Evolutionary conservation across 2,113 vertebrate genomes (phyloP), one percentile per base, ranked within the genome.

Genomic region (Callaeas wilsoni): DNA sequence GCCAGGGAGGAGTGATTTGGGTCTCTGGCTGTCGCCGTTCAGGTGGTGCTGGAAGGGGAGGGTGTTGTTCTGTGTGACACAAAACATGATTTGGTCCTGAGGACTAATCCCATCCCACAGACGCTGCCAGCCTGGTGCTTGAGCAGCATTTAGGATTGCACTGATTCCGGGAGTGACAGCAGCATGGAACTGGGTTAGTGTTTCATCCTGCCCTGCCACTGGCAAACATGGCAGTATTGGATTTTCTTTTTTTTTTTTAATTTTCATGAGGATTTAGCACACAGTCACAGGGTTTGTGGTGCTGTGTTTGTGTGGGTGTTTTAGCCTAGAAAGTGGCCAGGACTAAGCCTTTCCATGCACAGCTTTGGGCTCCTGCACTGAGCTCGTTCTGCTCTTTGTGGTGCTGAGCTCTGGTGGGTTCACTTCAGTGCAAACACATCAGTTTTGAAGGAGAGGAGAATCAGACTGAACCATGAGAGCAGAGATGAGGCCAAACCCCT

Each of bases 211-310:
- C 47, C 60, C 84, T 87, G 52, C 67, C 70, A 52, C 64, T 39
- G 80, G 47, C 71, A 83, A 95, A 56, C 20, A 22, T 7, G 14
- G 52, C 21, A 77, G 13, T 17, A 76, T 15, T 60, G 84, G 80
- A 91, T 96, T 92, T 73, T 18, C 42, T 44, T 95, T 89, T 77
- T 67, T 23, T 78, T 32, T 26, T 37, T 41, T 87, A n/a, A n/a
- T 90, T 64, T 65, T 12, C 37, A 27, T 63, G 37, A 63, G 75
- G 76, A 63, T 94, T 96, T 96, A 91, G 39, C 53, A 50, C 39
- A 53, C 41, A 42, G 87, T 44, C 62, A 55, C 14, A 9, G 67
- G 39, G 30, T 19, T 60, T 83, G 39, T 37, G 30, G 14, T 33
- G 33, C 0, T 50, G 47, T 50, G 20, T 52, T 35, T 60, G 46